A percentile compares a stretch with the other conserved stretches of the same genome.
Evolutionary conservation across 2,797 vertebrate genomes (phyloP).

Genomic region (Pachyuromys duprasi): DNA sequence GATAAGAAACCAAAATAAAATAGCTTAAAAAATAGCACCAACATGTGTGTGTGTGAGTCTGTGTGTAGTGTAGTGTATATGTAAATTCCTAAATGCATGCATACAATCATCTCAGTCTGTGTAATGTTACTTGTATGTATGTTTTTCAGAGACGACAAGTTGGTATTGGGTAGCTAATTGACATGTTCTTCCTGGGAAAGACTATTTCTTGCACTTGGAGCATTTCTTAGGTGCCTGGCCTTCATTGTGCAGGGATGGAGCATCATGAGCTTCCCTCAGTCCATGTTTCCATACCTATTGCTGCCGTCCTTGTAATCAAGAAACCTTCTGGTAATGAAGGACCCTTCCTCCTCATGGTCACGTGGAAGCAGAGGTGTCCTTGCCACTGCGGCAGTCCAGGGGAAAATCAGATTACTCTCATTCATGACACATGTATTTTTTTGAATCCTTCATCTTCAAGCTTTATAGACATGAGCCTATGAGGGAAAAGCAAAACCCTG

Average conservation of each 20-base stretch:
- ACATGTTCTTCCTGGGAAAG: neutral
- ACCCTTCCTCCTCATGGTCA: neutral
- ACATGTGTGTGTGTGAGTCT: no score
- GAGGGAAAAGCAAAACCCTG: neutral
- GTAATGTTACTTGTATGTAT: neutral
- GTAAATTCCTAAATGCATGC: neutral
- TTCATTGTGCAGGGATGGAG: no score
- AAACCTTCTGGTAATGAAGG: neutral
- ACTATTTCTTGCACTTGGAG: neutral
- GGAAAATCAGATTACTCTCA: neutral
- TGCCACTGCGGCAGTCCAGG: neutral
- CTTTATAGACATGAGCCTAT: neutral
- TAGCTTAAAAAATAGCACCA: no score
- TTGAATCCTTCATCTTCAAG: neutral
- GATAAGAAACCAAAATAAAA: no score
- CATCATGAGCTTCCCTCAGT: neutral
- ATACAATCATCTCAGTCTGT: neutral
- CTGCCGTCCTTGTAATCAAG: no score
- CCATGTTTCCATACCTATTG: rapidly evolving
- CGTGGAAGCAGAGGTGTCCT: neutral
- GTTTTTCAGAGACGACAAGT: neutral
- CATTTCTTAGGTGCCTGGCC: neutral
- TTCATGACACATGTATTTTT: neutral
- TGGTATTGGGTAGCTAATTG: neutral
- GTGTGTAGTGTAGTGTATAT: neutral